These are phyloP conservation scores for Silurus aristotelis DNA, from an alignment of 2,797 vertebrate species.

Conservation along the genomic window DNA sequence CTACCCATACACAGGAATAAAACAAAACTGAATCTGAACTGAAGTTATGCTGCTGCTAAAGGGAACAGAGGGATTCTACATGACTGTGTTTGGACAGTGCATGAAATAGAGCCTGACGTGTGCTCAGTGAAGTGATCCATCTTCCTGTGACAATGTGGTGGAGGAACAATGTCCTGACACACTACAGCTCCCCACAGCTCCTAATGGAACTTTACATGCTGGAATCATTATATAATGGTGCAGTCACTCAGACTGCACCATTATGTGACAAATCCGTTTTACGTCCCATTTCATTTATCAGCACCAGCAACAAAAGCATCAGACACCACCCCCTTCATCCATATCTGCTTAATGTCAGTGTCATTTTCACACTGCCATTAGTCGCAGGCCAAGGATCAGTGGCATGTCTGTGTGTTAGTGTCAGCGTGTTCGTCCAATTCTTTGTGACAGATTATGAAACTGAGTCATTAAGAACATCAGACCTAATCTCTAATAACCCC, in stretches of 20 bases:
- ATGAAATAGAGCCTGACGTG: conserved; percentile 56
- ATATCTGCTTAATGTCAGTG: conserved; percentile 52
- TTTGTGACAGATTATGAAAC: conserved; percentile 39
- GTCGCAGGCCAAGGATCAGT: conserved; percentile 27
- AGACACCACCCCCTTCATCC: conserved; percentile 43
- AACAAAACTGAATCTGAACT: background rate
- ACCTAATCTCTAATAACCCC: conserved; percentile 2
- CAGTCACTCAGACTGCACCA: conserved; percentile 58
- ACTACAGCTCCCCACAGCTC: conserved; percentile 31
- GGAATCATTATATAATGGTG: conserved; percentile 53
- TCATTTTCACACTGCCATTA: conserved; percentile 55
- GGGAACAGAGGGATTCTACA: conserved; percentile 21
- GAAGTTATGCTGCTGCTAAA: background rate
- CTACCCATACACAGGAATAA: background rate
- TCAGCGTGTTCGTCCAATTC: conserved; percentile 37
- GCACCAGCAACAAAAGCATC: conserved; percentile 58
- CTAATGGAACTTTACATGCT: conserved; percentile 63
- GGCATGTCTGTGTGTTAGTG: conserved; percentile 33
- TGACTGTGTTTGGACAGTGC: conserved; percentile 42
- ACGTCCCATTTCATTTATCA: conserved; percentile 64
- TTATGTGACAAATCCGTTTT: conserved; percentile 42
- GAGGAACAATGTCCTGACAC: conserved; percentile 50
- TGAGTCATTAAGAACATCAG: conserved; percentile 41
- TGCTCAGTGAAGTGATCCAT: conserved; percentile 64
- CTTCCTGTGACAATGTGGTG: conserved; percentile 66